phyloP scores from a whole-genome alignment of 2,113 vertebrate species.

The Raphicerus campestris region DNA sequence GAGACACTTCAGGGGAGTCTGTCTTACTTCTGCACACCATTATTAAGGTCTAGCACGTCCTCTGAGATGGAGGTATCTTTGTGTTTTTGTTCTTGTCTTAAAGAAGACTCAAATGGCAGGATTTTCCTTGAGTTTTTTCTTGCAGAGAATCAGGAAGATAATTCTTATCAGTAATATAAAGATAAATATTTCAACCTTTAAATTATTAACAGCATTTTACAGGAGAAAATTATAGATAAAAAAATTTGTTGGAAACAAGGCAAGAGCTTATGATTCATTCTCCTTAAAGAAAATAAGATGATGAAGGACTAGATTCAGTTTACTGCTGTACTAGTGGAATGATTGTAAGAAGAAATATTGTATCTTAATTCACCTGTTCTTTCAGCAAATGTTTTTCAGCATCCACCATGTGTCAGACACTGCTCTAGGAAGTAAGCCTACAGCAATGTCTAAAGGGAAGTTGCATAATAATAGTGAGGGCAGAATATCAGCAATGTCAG shows the following conservation, averaged over 20 bases:
- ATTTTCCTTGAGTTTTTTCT: neutral
- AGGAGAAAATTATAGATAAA: neutral
- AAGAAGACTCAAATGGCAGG: neutral
- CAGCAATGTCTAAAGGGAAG: neutral
- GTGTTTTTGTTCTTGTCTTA: neutral
- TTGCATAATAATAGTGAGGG: neutral
- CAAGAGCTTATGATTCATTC: neutral
- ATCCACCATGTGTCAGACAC: neutral
- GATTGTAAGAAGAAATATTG: neutral
- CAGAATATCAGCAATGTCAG: neutral
- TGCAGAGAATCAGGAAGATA: neutral
- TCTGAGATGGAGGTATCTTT: neutral
- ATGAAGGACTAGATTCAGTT: neutral
- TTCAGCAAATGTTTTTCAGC: neutral
- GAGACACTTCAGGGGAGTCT: neutral
- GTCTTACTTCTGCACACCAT: neutral
- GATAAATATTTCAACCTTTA: neutral
- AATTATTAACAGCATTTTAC: neutral
- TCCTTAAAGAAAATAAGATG: slow-evolving; percentile 10
- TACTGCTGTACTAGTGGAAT: neutral
- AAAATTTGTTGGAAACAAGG: neutral
- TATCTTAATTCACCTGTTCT: neutral
- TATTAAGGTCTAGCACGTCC: neutral
- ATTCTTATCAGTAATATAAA: neutral
- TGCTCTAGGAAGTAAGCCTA: neutral